These are phyloP conservation scores for Drosophila equinoxialis DNA, from an alignment of 1,140 invertebrate genomes.

Conservation along the genomic window DNA sequence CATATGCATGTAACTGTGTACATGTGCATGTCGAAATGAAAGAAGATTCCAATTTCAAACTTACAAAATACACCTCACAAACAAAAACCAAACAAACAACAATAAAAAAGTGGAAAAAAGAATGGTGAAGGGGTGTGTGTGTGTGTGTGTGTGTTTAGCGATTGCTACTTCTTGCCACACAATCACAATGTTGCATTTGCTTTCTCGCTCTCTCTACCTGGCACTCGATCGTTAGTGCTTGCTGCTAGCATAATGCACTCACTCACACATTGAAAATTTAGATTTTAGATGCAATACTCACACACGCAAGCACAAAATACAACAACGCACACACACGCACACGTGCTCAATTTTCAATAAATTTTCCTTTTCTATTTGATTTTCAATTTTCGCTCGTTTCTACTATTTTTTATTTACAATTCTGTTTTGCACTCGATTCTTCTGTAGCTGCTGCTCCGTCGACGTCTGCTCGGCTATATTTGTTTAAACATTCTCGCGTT, in stretches of 20 bases:
- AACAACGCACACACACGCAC: conserved; percentile 33
- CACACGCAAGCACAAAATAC: conserved; percentile 22
- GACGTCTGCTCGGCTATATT: not conserved
- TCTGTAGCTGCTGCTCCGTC: not conserved
- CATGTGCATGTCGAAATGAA: conserved; percentile 22
- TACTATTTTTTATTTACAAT: conserved; percentile 9
- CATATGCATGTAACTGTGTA: not conserved
- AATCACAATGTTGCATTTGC: conserved; percentile 55
- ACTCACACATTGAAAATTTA: conserved; percentile 26
- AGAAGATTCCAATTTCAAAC: conserved; percentile 43
- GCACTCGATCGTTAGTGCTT: conserved; percentile 17
- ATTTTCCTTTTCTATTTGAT: conserved; percentile 10
- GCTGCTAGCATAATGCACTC: conserved; percentile 63
- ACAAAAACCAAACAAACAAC: not conserved
- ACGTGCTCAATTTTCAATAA: conserved; percentile 49
- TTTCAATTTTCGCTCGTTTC: conserved; percentile 1
- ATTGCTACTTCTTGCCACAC: conserved; percentile 58
- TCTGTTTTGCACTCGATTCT: conserved; percentile 4
- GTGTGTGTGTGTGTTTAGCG: not conserved
- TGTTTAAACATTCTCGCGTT: conserved; percentile 5
- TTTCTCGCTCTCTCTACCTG: conserved; percentile 50
- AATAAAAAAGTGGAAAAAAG: not conserved
- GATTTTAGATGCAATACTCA: conserved; percentile 40
- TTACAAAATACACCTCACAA: conserved; percentile 27
- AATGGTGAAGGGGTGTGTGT: conserved; percentile 7